phyloP scores from a whole-genome alignment of 2,888 invertebrate genomes.

The Coecobrya sp. region DNA sequence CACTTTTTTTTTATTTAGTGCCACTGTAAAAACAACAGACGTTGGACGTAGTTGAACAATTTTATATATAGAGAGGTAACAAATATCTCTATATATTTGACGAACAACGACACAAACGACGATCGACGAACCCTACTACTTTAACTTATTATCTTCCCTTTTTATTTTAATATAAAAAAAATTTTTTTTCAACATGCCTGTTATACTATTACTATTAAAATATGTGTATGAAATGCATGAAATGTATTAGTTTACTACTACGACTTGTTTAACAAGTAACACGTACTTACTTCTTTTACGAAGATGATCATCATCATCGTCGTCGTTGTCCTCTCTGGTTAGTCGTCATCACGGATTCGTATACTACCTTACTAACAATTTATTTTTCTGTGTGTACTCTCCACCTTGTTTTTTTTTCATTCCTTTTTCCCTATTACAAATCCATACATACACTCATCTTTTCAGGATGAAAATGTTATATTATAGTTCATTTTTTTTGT shows the following conservation, averaged over 20 bases:
- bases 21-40: conserved; percentile 59
- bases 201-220: too few species aligned
- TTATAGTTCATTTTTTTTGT: too few species aligned
- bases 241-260: not conserved
- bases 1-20: not conserved
- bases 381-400: too few species aligned
- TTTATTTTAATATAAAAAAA: not conserved
- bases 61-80: not conserved
- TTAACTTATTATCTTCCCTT: conserved; percentile 50
- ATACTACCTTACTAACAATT: too few species aligned
- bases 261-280: not conserved
- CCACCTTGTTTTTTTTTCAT: too few species aligned
- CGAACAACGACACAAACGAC: conserved; percentile 74
- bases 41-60: conserved; percentile 12
- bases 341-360: too few species aligned
- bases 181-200: not conserved
- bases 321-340: too few species aligned
- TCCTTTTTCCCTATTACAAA: too few species aligned
- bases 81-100: conserved; percentile 68
- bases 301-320: too few species aligned
- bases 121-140: conserved; percentile 67
- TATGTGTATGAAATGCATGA: not conserved
- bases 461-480: too few species aligned
- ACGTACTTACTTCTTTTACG: too few species aligned
- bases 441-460: too few species aligned